phyloP scores from a whole-genome alignment of 2,113 vertebrate genomes.

The Hippocampus comes region DNA sequence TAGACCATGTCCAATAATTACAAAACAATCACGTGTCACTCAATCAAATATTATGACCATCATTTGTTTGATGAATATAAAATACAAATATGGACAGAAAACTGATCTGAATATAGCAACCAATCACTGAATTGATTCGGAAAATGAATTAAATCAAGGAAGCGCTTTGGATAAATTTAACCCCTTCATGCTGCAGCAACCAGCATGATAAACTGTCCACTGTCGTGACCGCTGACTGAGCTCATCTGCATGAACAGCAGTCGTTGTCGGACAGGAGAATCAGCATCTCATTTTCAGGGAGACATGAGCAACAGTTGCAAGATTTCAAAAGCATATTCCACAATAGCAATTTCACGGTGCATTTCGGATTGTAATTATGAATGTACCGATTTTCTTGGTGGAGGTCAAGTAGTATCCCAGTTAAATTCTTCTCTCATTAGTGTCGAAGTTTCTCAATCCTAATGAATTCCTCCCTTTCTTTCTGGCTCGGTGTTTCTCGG shows the following conservation, averaged over 20 bases:
- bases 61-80: no score
- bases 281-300: conserved; percentile 62
- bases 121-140: no score
- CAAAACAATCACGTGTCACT: no score
- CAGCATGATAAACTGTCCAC: no score
- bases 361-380: conserved; percentile 80
- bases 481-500: conserved; percentile 41
- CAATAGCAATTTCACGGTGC: conserved; percentile 81
- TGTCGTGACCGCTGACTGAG: conserved; percentile 14
- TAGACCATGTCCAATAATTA: no score
- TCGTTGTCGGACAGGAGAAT: conserved; percentile 61
- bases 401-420: conserved; percentile 75
- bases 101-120: no score
- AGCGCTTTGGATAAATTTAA: no score
- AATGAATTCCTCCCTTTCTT: conserved; percentile 70
- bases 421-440: conserved; percentile 78
- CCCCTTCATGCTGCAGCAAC: no score
- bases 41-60: no score
- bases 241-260: conserved; percentile 74
- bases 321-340: conserved; percentile 78
- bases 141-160: no score
- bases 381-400: conserved; percentile 61
- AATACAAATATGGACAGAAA: no score
- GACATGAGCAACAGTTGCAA: conserved; percentile 71
- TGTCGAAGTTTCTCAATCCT: conserved; percentile 73